A percentile compares a stretch with the other conserved stretches of the same genome.
Conservation (phyloP, 1,140 invertebrate species). For the Sitophilus oryzae region DNA sequence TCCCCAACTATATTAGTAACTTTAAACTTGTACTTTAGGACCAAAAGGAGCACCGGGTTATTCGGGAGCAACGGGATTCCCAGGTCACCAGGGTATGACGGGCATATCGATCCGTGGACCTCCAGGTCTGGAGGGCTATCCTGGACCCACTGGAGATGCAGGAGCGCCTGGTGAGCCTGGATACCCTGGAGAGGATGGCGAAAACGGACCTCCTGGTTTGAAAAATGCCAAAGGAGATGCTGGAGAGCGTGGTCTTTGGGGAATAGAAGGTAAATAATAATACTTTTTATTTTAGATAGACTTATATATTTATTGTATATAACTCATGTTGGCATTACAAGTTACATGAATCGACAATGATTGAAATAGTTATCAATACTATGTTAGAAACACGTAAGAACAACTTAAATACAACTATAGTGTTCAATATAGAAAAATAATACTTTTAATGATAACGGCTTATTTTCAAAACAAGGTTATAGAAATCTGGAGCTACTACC, state of each 20-base stretch:
- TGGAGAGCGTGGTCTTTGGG: slow-evolving; percentile 49
- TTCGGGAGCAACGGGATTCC: slow-evolving; percentile 59
- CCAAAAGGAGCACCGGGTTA: slow-evolving; percentile 53
- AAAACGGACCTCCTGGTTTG: slow-evolving; percentile 50
- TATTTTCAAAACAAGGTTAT: no score
- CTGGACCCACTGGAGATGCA: slow-evolving; percentile 47
- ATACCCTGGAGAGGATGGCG: slow-evolving; percentile 55
- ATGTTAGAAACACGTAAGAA: no score
- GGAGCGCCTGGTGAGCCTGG: slow-evolving; percentile 61
- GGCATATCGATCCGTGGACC: slow-evolving; percentile 49
- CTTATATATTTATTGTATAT: no score
- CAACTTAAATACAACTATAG: no score
- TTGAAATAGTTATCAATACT: no score
- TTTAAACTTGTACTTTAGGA: slow-evolving; percentile 39
- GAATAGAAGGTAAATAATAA: slow-evolving; percentile 48
- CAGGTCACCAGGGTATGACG: slow-evolving; percentile 50
- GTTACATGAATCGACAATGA: no score
- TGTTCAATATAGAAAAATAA: no score
- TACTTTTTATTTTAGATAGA: neutral
- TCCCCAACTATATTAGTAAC: no score
- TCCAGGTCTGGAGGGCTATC: slow-evolving; percentile 48
- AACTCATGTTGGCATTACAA: no score
- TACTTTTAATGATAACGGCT: no score
- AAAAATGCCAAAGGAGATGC: slow-evolving; percentile 43
- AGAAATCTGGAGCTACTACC: no score